Evolutionary conservation across 2,797 vertebrate species (phyloP).

Genomic region (Spea hammondii): DNA sequence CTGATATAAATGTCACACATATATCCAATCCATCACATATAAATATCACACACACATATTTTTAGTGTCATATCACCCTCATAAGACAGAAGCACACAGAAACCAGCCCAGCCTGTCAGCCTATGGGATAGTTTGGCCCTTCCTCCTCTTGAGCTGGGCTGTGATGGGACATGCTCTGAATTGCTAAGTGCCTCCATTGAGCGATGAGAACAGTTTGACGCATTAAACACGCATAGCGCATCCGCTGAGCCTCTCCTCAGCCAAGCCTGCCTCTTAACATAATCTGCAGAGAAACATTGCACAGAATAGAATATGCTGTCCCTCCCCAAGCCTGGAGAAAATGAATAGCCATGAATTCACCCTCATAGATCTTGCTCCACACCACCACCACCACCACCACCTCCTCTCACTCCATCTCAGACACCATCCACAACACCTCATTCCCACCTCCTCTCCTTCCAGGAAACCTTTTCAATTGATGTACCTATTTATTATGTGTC

Average conservation of each 20-base stretch:
- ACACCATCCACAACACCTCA: conserved; percentile 49
- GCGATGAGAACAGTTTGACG: conserved; percentile 78
- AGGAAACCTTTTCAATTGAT: conserved; percentile 62
- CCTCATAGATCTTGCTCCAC: conserved; percentile 67
- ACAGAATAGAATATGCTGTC: conserved; percentile 86
- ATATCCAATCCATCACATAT: background rate
- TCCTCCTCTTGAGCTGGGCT: conserved; percentile 65
- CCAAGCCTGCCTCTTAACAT: conserved; percentile 73
- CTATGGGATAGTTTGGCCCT: conserved; percentile 48
- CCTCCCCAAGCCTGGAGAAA: conserved; percentile 69
- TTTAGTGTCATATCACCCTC: conserved; percentile 15
- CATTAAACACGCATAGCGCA: conserved; percentile 84
- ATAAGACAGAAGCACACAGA: conserved; percentile 40
- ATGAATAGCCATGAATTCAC: conserved; percentile 91
- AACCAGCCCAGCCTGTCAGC: conserved; percentile 43
- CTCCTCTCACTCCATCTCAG: conserved; percentile 30
- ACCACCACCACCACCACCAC: background rate
- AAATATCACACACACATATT: conserved; percentile 23
- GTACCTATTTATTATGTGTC: conserved; percentile 61
- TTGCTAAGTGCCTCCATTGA: conserved; percentile 82
- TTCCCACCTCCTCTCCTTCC: conserved; percentile 54
- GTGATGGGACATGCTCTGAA: conserved; percentile 80
- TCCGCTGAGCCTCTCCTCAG: conserved; percentile 75
- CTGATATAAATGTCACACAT: background rate
- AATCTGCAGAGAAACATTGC: conserved; percentile 89